Evolutionary conservation across 2,888 invertebrate genomes (phyloP).

Genomic region (Ellobium chinense): DNA sequence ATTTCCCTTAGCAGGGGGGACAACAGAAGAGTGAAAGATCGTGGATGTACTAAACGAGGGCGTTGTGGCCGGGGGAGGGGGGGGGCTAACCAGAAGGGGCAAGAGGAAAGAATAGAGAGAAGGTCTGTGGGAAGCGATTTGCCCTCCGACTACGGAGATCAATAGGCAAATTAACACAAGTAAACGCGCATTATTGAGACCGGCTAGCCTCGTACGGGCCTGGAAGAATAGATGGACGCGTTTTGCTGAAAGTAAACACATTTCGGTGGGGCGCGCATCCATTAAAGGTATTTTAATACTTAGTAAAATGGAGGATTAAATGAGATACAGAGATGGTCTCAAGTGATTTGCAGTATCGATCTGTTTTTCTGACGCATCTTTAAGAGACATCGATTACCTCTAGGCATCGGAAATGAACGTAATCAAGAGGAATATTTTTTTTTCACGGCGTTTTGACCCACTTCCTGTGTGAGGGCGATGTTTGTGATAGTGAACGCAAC

Average conservation of each 20-base stretch:
- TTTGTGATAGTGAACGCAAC: no score
- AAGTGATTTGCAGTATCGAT: constrained; percentile 19
- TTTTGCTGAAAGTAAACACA: neutral
- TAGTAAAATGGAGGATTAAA: constrained; percentile 3
- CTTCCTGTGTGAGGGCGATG: no score
- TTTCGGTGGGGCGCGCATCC: neutral
- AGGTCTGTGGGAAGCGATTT: neutral
- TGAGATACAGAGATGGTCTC: constrained; percentile 1
- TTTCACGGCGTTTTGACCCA: no score
- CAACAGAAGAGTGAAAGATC: neutral
- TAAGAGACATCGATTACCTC: no score
- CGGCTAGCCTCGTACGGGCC: neutral
- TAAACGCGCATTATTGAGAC: constrained; percentile 16
- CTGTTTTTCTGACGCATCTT: neutral
- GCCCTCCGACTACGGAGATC: neutral
- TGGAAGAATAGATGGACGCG: neutral
- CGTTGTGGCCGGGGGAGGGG: neutral
- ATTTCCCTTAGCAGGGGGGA: neutral
- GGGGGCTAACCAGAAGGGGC: neutral
- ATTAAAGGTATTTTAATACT: constrained; percentile 15
- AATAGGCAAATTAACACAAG: constrained; percentile 11
- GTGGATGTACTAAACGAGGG: neutral
- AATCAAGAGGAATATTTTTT: no score
- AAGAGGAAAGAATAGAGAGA: neutral
- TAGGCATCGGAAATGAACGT: no score